phyloP scores from a whole-genome alignment of 2,888 invertebrate genomes.

The Archips crataeganus region DNA sequence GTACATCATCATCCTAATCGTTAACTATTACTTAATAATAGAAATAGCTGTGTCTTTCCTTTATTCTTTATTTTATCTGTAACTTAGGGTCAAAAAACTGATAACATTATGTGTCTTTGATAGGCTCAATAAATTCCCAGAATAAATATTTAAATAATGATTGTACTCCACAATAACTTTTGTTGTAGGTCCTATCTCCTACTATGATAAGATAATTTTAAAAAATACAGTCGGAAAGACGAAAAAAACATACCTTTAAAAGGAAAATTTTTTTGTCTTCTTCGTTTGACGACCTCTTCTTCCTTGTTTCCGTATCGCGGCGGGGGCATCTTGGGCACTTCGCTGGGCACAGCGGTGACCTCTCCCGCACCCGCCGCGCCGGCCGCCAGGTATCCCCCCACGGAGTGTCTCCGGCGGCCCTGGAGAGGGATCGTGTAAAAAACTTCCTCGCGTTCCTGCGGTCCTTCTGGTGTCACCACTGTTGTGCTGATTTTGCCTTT shows the following conservation, averaged over 20 bases:
- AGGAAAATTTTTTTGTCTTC: constrained; percentile 74
- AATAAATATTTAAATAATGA: constrained; percentile 22
- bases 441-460: constrained; percentile 86
- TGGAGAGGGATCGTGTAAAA: constrained; percentile 85
- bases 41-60: constrained; percentile 68
- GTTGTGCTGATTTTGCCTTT: constrained; percentile 78
- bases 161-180: constrained; percentile 10
- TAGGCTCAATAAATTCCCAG: constrained; percentile 7
- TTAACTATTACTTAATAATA: constrained; percentile 73
- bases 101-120: constrained; percentile 25
- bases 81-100: constrained; percentile 42
- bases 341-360: constrained; percentile 80
- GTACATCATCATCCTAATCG: constrained; percentile 68
- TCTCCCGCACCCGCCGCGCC: constrained; percentile 73
- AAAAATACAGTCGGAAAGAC: neutral
- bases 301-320: constrained; percentile 71
- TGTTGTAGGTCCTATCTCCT: neutral
- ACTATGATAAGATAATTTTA: constrained; percentile 24
- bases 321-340: constrained; percentile 84
- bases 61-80: constrained; percentile 47
- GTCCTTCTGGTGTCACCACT: constrained; percentile 69
- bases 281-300: constrained; percentile 72
- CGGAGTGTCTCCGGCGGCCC: constrained; percentile 87
- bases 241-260: constrained; percentile 70
- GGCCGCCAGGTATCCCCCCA: constrained; percentile 87